A percentile compares a stretch with the other conserved stretches of the same genome.
Conservation (phyloP, 2,888 invertebrate species). For the Leptinotarsa haldemani region DNA sequence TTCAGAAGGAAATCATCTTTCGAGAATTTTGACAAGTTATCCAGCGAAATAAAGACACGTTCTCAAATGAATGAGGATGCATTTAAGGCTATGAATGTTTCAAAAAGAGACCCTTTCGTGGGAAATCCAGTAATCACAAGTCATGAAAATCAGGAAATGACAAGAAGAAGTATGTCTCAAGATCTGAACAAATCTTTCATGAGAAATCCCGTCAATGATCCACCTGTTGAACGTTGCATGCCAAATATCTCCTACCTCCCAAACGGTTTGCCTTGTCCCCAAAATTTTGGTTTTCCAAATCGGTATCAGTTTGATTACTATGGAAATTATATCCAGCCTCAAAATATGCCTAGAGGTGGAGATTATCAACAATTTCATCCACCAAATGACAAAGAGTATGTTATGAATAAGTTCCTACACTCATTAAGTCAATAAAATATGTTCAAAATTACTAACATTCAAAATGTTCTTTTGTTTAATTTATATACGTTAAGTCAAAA, state of each 20-base stretch:
- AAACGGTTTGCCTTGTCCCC: neutral
- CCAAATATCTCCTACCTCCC: neutral
- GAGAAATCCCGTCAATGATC: neutral
- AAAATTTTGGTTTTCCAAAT: constrained; percentile 2
- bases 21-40: neutral
- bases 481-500: neutral
- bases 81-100: neutral
- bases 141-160: neutral
- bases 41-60: constrained; percentile 11
- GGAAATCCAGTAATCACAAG: neutral
- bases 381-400: constrained; percentile 26
- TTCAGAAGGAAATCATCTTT: constrained; percentile 3
- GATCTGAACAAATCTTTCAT: constrained; percentile 11
- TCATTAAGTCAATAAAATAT: constrained; percentile 19
- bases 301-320: neutral
- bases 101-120: neutral
- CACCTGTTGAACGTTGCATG: neutral
- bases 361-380: constrained; percentile 15
- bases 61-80: constrained; percentile 11
- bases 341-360: neutral
- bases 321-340: neutral
- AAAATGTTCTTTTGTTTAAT: neutral
- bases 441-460: neutral
- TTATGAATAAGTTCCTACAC: constrained; percentile 23
- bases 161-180: neutral